Conservation (phyloP, 2,113 vertebrate species). For the Malaclemys terrapin region DNA sequence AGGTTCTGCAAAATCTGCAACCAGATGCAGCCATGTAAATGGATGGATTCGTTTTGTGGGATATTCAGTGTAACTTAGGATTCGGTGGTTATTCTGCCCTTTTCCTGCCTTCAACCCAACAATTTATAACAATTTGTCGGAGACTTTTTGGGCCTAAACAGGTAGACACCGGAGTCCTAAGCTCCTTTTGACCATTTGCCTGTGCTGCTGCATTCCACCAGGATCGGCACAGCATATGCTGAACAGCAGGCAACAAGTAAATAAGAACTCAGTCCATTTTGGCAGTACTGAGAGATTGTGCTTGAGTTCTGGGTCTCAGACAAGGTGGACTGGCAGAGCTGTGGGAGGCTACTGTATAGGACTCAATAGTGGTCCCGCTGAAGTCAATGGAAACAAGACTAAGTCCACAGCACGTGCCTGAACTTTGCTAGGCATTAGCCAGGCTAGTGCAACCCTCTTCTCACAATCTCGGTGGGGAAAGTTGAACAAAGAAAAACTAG, state of each 20-base stretch:
- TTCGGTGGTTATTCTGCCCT: background rate
- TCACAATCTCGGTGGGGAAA: background rate
- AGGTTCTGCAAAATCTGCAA: slow-evolving; percentile 65
- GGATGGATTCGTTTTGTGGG: slow-evolving; percentile 52
- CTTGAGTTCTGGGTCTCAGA: background rate
- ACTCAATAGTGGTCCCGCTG: background rate
- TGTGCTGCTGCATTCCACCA: background rate
- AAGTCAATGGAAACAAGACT: background rate
- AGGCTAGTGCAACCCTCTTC: background rate
- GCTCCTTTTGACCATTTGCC: background rate
- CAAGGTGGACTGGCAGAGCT: background rate
- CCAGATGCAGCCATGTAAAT: slow-evolving; percentile 10
- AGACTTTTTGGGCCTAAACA: background rate
- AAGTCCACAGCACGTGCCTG: background rate
- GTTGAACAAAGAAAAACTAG: background rate
- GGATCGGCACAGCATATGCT: rapidly evolving
- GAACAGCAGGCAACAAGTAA: background rate
- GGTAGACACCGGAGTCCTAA: background rate
- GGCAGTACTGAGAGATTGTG: background rate
- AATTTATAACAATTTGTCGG: background rate
- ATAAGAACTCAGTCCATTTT: background rate
- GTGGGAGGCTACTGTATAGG: background rate
- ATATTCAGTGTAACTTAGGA: background rate
- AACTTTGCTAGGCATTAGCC: background rate
- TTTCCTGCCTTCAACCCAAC: background rate